Base-by-base conservation (phyloP, 1,140 invertebrate species). In the Lepidurus apus region DNA sequence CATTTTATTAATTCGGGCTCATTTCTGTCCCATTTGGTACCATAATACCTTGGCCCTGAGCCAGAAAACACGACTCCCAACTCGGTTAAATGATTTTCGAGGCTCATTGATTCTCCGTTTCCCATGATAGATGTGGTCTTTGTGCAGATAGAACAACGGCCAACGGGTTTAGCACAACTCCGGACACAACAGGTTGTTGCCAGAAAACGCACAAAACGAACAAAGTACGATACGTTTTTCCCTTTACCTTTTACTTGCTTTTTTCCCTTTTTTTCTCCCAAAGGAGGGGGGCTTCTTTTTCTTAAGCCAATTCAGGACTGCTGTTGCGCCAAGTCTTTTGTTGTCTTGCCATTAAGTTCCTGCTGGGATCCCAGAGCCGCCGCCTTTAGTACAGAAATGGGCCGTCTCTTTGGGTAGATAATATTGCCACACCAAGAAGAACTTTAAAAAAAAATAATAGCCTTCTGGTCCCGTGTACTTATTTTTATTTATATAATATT, bases 331-430 rank as follows among this genome's bases (percentile, higher is more conserved):
- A 34, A 21, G 21, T 65, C 53, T 65, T 65, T 65, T 65, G 53
- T 65, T 65, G 53, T 65, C 53, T 65, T 65, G 53, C 9, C 53
- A 65, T 65, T 65, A 65, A 65, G 53, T 65, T 65, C 53, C 17
- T 21, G 53, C 53, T 65, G 53, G 21, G 53, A 65, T 65, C 17
- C 53, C 53, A 7, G 53, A 65, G 53, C 53, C 53, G 53, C 53
- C 53, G 53, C 53, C 53, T 65, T 34, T 65, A 65, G 53, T 65
- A 65, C 53, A 65, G 21, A 13, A 65, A 65, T n/a, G 17, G 53
- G 53, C 17, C 53, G 53, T 21, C 34, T 34, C 34, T 34, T 34
- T 34, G 34, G 21, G 53, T n/a, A 65, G 53, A 65, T 65, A 65
- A 65, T 65, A 21, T 65, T 65, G 53, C 53, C 53, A 65, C 53